Evolutionary conservation across 2,888 invertebrate species (phyloP), one percentile per base, ranked within the genome.

Genomic region (Osedax fenrisi): DNA sequence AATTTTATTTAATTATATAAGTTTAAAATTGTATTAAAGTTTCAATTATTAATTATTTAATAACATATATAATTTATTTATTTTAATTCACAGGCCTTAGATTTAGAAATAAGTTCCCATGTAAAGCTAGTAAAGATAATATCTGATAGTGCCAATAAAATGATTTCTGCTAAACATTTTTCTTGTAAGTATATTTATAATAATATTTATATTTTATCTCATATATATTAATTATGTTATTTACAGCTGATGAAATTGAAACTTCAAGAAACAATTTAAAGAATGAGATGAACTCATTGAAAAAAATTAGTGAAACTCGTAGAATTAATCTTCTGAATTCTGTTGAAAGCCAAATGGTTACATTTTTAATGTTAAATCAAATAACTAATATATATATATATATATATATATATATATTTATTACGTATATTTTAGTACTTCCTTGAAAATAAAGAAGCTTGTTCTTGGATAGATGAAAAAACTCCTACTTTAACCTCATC

Each of bases 391-490:
- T 41, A 17, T 41, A 17, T 41, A 41, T 17, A 41, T 41, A 41
- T 10, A 41, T 64, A 41, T 41, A 41, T 17, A 41, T 41, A 41
- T 71, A 27, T 56, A 21, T 41, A 41, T 41, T 41, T 10, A 41
- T 5, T 41, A 10, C 41, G 41, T 10, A 10, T 41, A 10, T 41
- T 71, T 27, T 41, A 91, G 89, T 92, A 94, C 81, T 90, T 92
- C 80, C 90, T 92, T 0, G 95, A 96, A 41, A 41, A 41, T 41
- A 41, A 41, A 84, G 96, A 97, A 85, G 91, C 92, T 0, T 91
- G 92, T 80, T 89, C 90, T n/a, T 96, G 95, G 94, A 90, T 96
- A 81, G 87, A 88, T 64, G 94, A 94, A 80, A 92, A 92, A 78
- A 88, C 89, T 22, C 90, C 91, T 0, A 87, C 90, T 67, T 78